phyloP scores from a whole-genome alignment of 2,113 vertebrate species.

The Chaetodon auriga region DNA sequence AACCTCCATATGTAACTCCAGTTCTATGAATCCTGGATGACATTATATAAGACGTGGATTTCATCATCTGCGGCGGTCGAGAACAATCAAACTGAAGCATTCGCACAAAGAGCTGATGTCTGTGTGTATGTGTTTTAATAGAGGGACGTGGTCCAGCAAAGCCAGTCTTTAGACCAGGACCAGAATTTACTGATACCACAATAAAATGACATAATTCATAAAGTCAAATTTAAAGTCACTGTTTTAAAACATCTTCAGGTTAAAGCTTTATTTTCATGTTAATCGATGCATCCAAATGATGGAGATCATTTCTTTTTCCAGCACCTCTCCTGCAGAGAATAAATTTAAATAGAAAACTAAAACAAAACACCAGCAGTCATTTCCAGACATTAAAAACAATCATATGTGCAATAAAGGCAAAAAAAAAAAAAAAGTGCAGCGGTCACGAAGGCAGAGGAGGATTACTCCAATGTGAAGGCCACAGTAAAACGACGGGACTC shows the following conservation, averaged over 20 bases:
- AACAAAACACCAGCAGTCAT: neutral
- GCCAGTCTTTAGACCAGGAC: no score
- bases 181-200: neutral
- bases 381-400: neutral
- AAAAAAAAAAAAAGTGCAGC: no score
- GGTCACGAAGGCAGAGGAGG: neutral
- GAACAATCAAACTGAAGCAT: neutral
- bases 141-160: no score
- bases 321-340: neutral
- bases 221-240: neutral
- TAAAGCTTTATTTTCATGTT: neutral
- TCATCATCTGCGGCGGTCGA: neutral
- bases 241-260: neutral
- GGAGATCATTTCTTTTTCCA: neutral
- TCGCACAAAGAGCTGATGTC: neutral
- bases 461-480: constrained; percentile 21
- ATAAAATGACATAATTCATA: neutral
- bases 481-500: constrained; percentile 38
- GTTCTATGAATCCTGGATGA: neutral
- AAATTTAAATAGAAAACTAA: neutral
- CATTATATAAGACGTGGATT: neutral
- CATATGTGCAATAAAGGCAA: neutral
- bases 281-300: neutral
- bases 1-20: neutral
- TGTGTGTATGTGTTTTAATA: no score